phyloP scores from a whole-genome alignment of 2,888 invertebrate species.

The Halocaridina rubra region DNA sequence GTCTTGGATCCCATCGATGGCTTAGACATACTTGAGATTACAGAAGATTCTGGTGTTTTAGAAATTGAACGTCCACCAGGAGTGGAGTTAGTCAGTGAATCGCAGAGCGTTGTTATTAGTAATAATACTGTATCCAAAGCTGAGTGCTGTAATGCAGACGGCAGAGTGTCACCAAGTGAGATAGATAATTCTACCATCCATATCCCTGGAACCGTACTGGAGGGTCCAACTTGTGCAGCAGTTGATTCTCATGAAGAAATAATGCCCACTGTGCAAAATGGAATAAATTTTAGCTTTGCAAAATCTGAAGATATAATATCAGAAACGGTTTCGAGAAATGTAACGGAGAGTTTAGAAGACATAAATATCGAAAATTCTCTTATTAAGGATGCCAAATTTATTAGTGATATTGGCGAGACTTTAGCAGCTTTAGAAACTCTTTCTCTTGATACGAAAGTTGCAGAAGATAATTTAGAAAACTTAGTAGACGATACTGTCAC shows the following conservation, averaged over 20 bases:
- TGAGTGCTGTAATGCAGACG: background rate
- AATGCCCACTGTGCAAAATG: no score
- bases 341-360: background rate
- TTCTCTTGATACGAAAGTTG: background rate
- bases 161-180: background rate
- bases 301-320: no score
- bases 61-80: no score
- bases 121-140: background rate
- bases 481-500: no score
- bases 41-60: background rate
- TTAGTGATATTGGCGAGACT: conserved; percentile 2
- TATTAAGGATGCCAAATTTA: background rate
- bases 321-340: background rate
- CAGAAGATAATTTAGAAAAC: background rate
- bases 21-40: background rate
- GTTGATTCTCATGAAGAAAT: background rate
- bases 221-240: background rate
- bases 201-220: background rate
- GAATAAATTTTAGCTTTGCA: no score
- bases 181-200: background rate
- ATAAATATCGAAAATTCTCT: background rate
- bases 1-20: background rate
- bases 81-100: background rate
- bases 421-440: conserved; percentile 8
- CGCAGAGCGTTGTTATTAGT: background rate